Evolutionary conservation across 2,888 invertebrate species (phyloP).

Genomic region (Ectemnius cavifrons): DNA sequence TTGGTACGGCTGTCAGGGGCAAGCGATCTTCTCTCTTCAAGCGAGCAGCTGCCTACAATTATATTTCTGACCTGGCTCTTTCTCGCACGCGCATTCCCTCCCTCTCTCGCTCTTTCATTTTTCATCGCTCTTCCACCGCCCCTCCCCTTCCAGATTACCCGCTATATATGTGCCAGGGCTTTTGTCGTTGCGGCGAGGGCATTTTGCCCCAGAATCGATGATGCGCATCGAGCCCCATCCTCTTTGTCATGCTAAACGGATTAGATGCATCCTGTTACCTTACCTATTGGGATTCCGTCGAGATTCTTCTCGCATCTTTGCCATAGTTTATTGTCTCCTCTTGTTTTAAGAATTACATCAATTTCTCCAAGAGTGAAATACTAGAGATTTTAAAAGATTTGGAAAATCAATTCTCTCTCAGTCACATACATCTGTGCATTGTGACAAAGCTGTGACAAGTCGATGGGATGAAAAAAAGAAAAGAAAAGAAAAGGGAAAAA

Average conservation of each 20-base stretch:
- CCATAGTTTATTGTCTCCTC: background rate
- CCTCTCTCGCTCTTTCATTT: slow-evolving; percentile 23
- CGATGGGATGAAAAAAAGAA: background rate
- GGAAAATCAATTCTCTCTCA: no score
- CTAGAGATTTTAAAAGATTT: no score
- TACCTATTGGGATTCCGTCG: background rate
- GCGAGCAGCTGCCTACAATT: slow-evolving; percentile 73
- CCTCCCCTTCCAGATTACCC: slow-evolving; percentile 42
- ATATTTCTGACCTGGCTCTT: slow-evolving; percentile 60
- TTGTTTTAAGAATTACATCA: background rate
- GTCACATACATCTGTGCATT: no score
- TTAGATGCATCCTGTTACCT: slow-evolving; percentile 67
- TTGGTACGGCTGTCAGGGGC: slow-evolving; percentile 60
- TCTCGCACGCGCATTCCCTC: slow-evolving; percentile 22
- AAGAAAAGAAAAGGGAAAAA: background rate
- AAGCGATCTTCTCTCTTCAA: slow-evolving; percentile 54
- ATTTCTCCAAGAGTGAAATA: background rate
- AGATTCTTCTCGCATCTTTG: background rate
- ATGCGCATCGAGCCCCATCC: slow-evolving; percentile 68
- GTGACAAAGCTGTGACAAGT: slow-evolving; percentile 19
- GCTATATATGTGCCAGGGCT: slow-evolving; percentile 62
- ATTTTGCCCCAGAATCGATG: slow-evolving; percentile 72
- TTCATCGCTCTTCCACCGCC: slow-evolving; percentile 30
- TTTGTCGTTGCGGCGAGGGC: slow-evolving; percentile 59
- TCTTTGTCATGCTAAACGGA: slow-evolving; percentile 73